phyloP scores from a whole-genome alignment of 1,140 invertebrate species.

The Orchestia grillus region DNA sequence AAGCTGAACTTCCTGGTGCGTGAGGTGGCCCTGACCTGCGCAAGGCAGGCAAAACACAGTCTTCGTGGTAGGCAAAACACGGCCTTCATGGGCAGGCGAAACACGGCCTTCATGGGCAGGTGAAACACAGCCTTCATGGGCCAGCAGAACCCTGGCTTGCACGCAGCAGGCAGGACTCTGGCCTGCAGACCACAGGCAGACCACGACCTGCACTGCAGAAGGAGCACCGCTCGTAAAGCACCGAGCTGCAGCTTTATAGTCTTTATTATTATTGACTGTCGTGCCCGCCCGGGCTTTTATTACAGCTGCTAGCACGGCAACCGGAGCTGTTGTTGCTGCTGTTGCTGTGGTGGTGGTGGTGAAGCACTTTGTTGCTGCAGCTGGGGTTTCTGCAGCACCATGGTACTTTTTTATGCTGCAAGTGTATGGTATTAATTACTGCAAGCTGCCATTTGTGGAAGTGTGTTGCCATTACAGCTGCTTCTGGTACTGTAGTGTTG shows the following conservation, averaged over 20 bases:
- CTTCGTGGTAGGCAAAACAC: neutral
- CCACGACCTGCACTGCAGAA: neutral
- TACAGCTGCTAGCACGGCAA: neutral
- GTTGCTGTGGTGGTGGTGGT: neutral
- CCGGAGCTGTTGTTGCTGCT: neutral
- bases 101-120: neutral
- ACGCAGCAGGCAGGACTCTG: too few relatives aligned
- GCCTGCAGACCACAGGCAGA: too few relatives aligned
- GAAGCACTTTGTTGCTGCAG: neutral
- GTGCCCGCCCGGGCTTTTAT: neutral
- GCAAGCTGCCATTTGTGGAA: too few relatives aligned
- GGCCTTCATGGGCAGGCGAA: neutral
- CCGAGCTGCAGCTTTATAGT: neutral
- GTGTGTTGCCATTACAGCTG: too few relatives aligned
- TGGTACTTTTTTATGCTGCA: too few relatives aligned
- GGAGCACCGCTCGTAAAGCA: neutral
- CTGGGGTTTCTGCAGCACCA: too few relatives aligned
- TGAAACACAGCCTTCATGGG: neutral
- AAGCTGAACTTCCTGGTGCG: too few relatives aligned
- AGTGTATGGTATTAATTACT: too few relatives aligned
- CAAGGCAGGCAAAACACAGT: neutral
- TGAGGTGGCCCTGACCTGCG: neutral
- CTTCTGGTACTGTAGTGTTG: neutral
- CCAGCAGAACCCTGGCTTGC: too few relatives aligned
- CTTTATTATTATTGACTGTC: slow-evolving; percentile 2